Evolutionary conservation across 2,797 vertebrate species (phyloP).

Genomic region (Molossus molossus): DNA sequence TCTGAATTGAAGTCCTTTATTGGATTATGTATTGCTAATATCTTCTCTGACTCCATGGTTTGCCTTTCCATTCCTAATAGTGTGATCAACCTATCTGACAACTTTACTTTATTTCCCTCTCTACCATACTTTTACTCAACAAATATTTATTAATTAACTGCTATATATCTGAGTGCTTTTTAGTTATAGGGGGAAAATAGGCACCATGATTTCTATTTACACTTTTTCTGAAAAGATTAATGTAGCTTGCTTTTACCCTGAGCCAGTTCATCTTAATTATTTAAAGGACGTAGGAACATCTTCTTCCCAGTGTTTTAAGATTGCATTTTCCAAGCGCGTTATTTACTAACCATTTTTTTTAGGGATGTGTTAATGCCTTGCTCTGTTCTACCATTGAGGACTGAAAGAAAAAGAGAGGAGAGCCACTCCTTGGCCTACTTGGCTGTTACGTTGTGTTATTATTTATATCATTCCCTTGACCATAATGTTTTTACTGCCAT

Average conservation of each 20-base stretch:
- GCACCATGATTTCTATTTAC: background rate
- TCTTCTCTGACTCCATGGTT: background rate
- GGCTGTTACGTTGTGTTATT: background rate
- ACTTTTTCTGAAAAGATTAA: constrained; percentile 32
- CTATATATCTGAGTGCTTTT: background rate
- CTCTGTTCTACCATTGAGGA: background rate
- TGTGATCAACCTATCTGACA: background rate
- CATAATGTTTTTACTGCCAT: background rate
- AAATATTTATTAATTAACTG: constrained; percentile 60
- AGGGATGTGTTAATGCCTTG: background rate
- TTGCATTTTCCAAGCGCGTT: constrained; percentile 10
- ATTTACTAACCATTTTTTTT: background rate
- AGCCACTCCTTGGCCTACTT: background rate
- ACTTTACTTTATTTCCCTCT: background rate
- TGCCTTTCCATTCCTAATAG: background rate
- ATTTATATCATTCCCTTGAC: background rate
- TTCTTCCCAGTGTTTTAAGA: background rate
- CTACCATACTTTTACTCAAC: background rate
- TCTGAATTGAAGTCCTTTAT: constrained; percentile 7
- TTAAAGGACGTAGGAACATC: background rate
- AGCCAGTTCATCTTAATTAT: constrained; percentile 57
- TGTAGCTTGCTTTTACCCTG: background rate
- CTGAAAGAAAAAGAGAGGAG: background rate
- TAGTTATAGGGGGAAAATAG: background rate
- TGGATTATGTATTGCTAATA: background rate